Evolutionary conservation across 92 coral and sea anemone species (phyloP).

Genomic region (Bergia puertoricense): DNA sequence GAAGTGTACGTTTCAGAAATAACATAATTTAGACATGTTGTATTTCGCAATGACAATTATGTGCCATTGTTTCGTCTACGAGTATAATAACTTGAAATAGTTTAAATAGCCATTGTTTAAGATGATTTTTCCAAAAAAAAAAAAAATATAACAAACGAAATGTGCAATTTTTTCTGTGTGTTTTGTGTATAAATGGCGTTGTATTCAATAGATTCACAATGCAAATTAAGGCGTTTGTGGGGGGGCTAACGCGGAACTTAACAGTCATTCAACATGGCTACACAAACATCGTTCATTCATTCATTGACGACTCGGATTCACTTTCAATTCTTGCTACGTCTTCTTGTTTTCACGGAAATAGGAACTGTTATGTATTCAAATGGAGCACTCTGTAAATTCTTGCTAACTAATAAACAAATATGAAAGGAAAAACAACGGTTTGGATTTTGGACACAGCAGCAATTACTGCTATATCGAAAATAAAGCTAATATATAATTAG

Average conservation of each 20-base stretch:
- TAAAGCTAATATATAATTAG: neutral
- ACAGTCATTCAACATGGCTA: neutral
- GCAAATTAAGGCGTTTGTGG: neutral
- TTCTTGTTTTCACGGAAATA: neutral
- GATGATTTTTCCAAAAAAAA: neutral
- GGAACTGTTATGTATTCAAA: too few species aligned
- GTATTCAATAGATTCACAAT: neutral
- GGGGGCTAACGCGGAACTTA: constrained; percentile 5
- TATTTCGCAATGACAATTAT: constrained; percentile 18
- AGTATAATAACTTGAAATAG: neutral
- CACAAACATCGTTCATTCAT: neutral
- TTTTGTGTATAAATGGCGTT: neutral
- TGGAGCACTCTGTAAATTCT: neutral
- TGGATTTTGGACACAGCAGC: neutral
- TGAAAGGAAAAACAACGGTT: neutral
- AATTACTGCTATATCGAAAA: neutral
- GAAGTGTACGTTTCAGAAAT: too few species aligned
- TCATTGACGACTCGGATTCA: neutral
- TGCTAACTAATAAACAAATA: neutral
- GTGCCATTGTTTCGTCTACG: neutral
- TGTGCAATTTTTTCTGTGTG: neutral
- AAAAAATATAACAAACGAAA: neutral
- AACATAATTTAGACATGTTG: neutral
- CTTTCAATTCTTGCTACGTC: neutral
- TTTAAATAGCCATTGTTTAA: neutral